Evolutionary conservation across 2,888 invertebrate genomes (phyloP), one percentile per base, ranked within the genome.

Genomic region (Caenorhabditis sp.): DNA sequence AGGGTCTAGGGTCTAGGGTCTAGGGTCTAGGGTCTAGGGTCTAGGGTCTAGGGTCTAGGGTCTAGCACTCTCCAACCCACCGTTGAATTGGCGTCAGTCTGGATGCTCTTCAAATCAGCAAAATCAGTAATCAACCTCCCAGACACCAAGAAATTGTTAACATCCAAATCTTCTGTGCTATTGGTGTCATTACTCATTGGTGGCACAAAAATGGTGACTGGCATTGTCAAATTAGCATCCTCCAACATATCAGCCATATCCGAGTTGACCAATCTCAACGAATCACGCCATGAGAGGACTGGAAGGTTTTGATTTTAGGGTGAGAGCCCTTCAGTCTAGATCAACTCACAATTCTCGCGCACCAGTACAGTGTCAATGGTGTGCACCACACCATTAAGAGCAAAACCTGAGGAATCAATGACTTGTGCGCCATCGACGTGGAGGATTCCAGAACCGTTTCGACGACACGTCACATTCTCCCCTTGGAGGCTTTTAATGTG

Each of bases 381-480:
- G 21, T 61, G 61, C 27, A 61, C 31, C 5, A 61, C 61, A 31
- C 61, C 61, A 21, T 61, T 61, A 7, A 52, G 17, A 12, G 61
- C 61, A 31, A 26, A 50, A 20, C 8, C n/a, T 12, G 23, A 20
- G 4, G n/a, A 8, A 17, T 61, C 61, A 26, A 61, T 23, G 27
- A 61, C 50, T 50, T 23, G 12, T 23, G 36, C 38, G 1, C 38
- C 38, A 20, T 59, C 59, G 21, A 59, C 38, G 12, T 38, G 36
- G 1, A 59, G 36, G 1, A 4, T 36, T 20, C n/a, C n/a, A n/a
- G 20, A 20, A 20, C 10, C 56, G 12, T 27, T 56, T 27, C 27
- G 7, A 1, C 12, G 27, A 56, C 26, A 21, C 20, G 38, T 10
- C 20, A 59, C 20, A 8, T 10, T 59, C 21, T 3, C n/a, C 7